These are phyloP conservation scores for Mastigias papua DNA, from an alignment of 30 jellyfish, hydroid and myxozoan species.

Conservation along the genomic window DNA sequence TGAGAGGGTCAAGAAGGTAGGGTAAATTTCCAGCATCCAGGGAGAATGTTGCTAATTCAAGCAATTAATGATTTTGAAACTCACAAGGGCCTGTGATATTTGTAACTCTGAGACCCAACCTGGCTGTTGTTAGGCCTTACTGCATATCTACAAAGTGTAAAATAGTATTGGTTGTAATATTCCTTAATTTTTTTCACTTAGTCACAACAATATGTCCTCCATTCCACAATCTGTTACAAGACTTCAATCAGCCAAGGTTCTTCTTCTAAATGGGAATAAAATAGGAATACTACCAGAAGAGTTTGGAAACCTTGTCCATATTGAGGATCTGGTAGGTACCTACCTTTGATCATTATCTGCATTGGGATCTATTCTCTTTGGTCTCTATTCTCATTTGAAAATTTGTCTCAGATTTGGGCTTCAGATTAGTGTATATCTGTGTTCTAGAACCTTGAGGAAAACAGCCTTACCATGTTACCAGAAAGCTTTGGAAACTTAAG, in stretches of 20 bases:
- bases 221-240: slow-evolving; percentile 69
- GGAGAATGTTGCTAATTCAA: too few species aligned
- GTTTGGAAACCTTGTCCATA: slow-evolving; percentile 62
- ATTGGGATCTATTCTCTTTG: neutral
- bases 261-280: slow-evolving; percentile 61
- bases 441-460: slow-evolving; percentile 57
- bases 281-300: slow-evolving; percentile 63
- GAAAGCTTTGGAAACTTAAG: slow-evolving; percentile 77
- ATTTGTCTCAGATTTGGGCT: neutral
- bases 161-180: neutral
- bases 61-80: too few species aligned
- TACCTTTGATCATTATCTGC: neutral
- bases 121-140: too few species aligned
- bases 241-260: slow-evolving; percentile 45
- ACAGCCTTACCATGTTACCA: slow-evolving; percentile 55
- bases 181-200: neutral
- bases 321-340: slow-evolving; percentile 73
- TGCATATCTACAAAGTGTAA: too few species aligned
- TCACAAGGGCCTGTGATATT: too few species aligned
- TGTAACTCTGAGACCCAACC: too few species aligned
- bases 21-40: too few species aligned
- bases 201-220: slow-evolving; percentile 74
- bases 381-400: neutral
- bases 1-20: too few species aligned
- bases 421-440: neutral